A percentile compares a stretch with the other conserved stretches of the same genome.
Conservation (phyloP, 2,888 invertebrate species). For the Zelleria hepariella region DNA sequence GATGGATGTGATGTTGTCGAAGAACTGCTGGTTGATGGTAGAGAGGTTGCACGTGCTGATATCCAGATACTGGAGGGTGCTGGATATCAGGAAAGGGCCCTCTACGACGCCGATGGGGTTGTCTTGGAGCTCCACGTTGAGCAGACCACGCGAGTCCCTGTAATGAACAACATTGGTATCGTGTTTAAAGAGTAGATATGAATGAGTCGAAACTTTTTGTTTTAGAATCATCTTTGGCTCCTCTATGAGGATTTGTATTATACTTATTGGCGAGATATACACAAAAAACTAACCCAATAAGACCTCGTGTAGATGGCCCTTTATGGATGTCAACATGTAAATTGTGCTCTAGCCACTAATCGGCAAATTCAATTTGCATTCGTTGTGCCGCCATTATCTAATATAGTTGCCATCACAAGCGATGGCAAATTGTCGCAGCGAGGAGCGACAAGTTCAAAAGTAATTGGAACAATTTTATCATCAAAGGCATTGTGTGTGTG, state of each 20-base stretch:
- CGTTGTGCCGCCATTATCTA: constrained; percentile 60
- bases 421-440: constrained; percentile 46
- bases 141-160: constrained; percentile 78
- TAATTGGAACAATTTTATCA: constrained; percentile 65
- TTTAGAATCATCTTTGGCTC: too few relatives aligned
- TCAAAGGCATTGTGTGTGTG: constrained; percentile 38
- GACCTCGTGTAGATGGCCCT: not conserved
- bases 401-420: constrained; percentile 47
- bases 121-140: constrained; percentile 78
- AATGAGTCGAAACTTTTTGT: too few relatives aligned
- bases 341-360: constrained; percentile 20
- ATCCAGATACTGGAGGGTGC: constrained; percentile 77
- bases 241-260: too few relatives aligned
- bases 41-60: constrained; percentile 76
- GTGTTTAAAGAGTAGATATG: too few relatives aligned
- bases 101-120: constrained; percentile 75
- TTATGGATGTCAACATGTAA: constrained; percentile 13
- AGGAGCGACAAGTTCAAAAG: constrained; percentile 46
- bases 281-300: too few relatives aligned
- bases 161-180: constrained; percentile 24
- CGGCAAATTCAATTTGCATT: constrained; percentile 59
- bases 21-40: constrained; percentile 74
- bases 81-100: constrained; percentile 76
- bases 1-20: constrained; percentile 76
- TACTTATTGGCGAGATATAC: too few relatives aligned